phyloP scores from a whole-genome alignment of 1,140 invertebrate species.

The Apolygus lucorum region DNA sequence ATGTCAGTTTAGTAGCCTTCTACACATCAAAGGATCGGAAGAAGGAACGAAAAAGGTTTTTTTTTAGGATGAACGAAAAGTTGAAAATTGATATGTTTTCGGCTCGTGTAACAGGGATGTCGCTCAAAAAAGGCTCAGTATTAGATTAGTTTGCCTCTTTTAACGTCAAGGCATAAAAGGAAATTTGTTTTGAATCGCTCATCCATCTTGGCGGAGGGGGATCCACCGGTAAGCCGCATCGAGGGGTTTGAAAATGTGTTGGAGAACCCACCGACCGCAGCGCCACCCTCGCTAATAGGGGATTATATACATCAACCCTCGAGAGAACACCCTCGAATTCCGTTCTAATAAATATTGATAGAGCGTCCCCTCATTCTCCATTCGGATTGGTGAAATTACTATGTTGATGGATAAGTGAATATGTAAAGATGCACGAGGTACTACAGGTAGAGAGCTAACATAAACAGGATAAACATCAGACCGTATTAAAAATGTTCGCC shows the following conservation, averaged over 20 bases:
- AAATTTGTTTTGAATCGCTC: not conserved
- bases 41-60: no score
- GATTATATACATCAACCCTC: not conserved
- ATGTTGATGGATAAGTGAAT: no score
- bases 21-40: no score
- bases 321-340: no score
- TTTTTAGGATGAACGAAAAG: no score
- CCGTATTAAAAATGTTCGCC: no score
- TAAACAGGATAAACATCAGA: no score
- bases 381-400: no score
- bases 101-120: not conserved
- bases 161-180: not conserved
- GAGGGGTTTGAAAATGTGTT: not conserved
- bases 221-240: not conserved
- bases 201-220: not conserved
- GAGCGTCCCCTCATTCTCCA: no score
- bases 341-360: not conserved
- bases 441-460: no score
- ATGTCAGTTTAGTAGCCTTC: no score
- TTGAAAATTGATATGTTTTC: not conserved
- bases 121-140: not conserved
- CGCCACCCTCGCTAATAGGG: not conserved
- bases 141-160: not conserved
- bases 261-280: not conserved
- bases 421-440: no score